phyloP scores from a whole-genome alignment of 1,140 invertebrate species.

The Holotrichia oblita region DNA sequence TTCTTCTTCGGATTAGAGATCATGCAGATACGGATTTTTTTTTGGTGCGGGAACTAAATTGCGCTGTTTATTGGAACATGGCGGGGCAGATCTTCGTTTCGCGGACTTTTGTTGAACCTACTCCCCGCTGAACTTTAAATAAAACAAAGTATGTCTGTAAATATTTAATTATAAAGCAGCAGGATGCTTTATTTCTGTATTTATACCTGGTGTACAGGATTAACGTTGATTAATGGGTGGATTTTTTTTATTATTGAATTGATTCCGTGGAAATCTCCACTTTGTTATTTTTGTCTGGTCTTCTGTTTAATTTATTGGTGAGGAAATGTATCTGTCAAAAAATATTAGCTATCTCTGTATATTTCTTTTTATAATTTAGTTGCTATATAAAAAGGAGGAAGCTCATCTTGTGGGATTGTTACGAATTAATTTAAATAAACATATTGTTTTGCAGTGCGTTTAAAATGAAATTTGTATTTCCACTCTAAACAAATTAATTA shows the following conservation, averaged over 20 bases:
- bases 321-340: too few relatives aligned
- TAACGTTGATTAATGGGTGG: constrained; percentile 1
- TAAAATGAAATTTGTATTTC: too few relatives aligned
- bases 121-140: neutral
- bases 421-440: too few relatives aligned
- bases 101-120: constrained; percentile 15
- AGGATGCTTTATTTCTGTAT: constrained; percentile 8
- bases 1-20: neutral
- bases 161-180: neutral
- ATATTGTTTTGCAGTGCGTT: too few relatives aligned
- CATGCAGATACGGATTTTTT: too few relatives aligned
- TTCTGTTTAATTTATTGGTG: too few relatives aligned
- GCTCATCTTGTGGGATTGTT: too few relatives aligned
- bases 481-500: too few relatives aligned
- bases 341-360: too few relatives aligned
- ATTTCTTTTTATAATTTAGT: too few relatives aligned
- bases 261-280: neutral
- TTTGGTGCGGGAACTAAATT: neutral
- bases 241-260: neutral
- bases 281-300: too few relatives aligned
- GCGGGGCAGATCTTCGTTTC: neutral
- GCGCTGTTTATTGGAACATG: neutral
- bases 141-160: constrained; percentile 17
- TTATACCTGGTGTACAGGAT: neutral
- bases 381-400: too few relatives aligned